Base-by-base conservation (phyloP, 2,797 vertebrate genomes). In the Sparidentex hasta region DNA sequence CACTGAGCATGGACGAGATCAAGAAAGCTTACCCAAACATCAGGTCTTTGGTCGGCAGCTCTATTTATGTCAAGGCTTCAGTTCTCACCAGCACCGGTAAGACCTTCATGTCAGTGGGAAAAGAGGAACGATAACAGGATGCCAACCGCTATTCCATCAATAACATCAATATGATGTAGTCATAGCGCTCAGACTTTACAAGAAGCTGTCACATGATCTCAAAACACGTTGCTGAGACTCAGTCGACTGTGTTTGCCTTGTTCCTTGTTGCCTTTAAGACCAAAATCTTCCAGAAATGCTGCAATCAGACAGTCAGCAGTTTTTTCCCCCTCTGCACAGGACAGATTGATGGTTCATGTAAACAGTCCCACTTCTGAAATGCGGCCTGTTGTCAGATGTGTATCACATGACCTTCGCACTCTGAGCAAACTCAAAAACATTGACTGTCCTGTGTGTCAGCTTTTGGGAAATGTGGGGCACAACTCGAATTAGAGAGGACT, bases 51-150 rank as follows among this genome's bases (percentile, higher is more conserved):
- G 80, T 94, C 58, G 95, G 95, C 3, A 78, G 64, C 70, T 94
- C 91, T 12, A 66, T 96, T 46, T 96, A 95, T 1, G 84, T 95
- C 65, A 95, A 94, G 76, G 95, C 92, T 4, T 95, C 95, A 0
- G 95, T 96, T 21, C 82, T 96, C 76, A 96, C 95, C 67, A 83
- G 63, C 25, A 65, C 95, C 74, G 95, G 95, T 96, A 76, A 84
- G 41, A 5, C 56, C 13, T 33, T 38, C 5, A 13, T 20, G 23
- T 56, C 11, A 3, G n/a, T 5, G 50, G 12, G 1, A n/a, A 8
- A 5, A 63, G 25, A 9, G 5, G 13, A 64, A 59, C 14, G 29
- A n/a, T 1, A 46, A 18, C 25, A 17, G 6, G 6, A 43, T 18
- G 5, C 4, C 57, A 33, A 46, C 41, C 0, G 11, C 44, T 6